Conservation (phyloP, 2,888 invertebrate genomes). For the Phytoseiulus persimilis region DNA sequence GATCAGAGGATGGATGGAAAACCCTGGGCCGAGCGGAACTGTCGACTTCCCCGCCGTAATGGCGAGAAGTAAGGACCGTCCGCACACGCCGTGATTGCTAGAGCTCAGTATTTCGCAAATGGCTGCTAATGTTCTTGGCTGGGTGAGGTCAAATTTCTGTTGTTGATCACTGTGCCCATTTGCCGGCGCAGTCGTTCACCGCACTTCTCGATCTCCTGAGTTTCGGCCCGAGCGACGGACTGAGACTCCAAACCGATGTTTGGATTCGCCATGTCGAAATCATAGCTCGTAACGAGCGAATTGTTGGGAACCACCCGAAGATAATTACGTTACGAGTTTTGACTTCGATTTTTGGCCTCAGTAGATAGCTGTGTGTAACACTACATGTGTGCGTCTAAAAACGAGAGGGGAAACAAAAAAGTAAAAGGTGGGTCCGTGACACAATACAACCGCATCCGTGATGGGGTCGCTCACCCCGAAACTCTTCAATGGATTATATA, state of each 20-base stretch:
- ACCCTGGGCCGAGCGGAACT: not conserved
- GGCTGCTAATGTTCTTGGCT: not conserved
- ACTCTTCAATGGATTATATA: not conserved
- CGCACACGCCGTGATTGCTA: not conserved
- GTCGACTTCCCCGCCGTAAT: not conserved
- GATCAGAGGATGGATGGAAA: not conserved
- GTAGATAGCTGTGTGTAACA: not conserved
- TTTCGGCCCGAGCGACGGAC: not conserved
- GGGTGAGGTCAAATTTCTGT: not conserved
- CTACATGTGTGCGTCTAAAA: not conserved
- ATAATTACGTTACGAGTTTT: conserved; percentile 5
- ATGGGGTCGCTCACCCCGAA: not conserved
- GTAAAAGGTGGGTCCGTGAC: conserved; percentile 5
- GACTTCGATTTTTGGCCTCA: not conserved
- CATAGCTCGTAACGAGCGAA: not conserved
- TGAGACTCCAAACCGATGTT: not conserved
- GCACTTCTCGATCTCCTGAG: not conserved
- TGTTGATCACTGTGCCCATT: not conserved
- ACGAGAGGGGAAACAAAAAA: not conserved
- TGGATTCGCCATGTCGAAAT: not conserved
- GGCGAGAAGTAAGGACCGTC: not conserved
- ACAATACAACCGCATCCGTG: not conserved
- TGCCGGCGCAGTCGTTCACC: not conserved
- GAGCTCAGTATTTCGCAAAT: not conserved
- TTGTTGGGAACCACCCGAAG: not conserved